phyloP scores from a whole-genome alignment of 1,140 invertebrate species.

The Bicyclus anynana region DNA sequence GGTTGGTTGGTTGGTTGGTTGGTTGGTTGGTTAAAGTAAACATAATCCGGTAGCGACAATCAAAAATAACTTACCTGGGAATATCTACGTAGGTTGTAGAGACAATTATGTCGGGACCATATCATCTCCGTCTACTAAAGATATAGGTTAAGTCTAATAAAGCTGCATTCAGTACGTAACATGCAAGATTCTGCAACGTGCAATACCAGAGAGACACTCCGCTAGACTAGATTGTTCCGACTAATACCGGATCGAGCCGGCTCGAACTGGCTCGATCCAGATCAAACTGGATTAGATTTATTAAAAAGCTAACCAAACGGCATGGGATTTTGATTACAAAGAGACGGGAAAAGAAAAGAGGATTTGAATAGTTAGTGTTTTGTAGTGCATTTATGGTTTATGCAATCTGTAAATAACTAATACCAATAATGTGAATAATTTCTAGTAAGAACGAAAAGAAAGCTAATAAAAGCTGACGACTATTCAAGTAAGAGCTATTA shows the following conservation, averaged over 20 bases:
- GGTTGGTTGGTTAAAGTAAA: too few species aligned
- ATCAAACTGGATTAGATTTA: conserved; percentile 38
- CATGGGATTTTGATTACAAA: conserved; percentile 16
- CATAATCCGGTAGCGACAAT: too few species aligned
- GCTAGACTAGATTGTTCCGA: conserved; percentile 15
- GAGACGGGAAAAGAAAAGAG: background rate
- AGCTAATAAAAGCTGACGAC: too few species aligned
- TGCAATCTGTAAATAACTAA: background rate
- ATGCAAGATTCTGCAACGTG: conserved; percentile 21
- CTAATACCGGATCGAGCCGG: too few species aligned
- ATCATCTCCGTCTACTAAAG: conserved; percentile 12
- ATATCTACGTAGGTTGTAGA: too few species aligned
- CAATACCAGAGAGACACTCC: conserved; percentile 28
- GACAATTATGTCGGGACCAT: conserved; percentile 2
- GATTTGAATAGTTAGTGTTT: background rate
- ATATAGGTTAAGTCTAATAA: conserved; percentile 23
- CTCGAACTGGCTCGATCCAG: conserved; percentile 27
- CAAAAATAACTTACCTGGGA: too few species aligned
- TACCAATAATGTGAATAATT: too few species aligned
- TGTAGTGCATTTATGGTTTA: background rate
- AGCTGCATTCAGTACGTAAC: conserved; percentile 29
- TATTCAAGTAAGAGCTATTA: too few species aligned
- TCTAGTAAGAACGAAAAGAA: too few species aligned
- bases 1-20: too few species aligned
- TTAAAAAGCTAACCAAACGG: conserved; percentile 25